A percentile compares a stretch with the other conserved stretches of the same genome.
phyloP scores from a whole-genome alignment of 2,113 vertebrate species.

The Amphiprion ocellaris region DNA sequence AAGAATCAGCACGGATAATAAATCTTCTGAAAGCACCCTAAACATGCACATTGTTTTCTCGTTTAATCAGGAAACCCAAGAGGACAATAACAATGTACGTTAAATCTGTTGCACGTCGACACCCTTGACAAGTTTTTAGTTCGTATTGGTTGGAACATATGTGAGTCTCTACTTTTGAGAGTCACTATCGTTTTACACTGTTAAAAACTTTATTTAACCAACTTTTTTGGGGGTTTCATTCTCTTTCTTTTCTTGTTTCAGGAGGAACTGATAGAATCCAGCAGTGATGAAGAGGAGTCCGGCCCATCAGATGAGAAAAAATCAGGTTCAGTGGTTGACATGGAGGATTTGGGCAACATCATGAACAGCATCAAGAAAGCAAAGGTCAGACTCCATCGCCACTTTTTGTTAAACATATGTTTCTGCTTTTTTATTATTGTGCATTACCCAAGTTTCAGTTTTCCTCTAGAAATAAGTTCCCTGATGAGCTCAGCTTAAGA shows the following conservation, averaged over 20 bases:
- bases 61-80: slow-evolving; percentile 11
- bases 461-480: too few relatives aligned
- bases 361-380: slow-evolving; percentile 86
- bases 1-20: neutral
- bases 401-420: neutral
- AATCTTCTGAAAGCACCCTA: slow-evolving; percentile 9
- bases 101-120: slow-evolving; percentile 32
- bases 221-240: too few relatives aligned
- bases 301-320: slow-evolving; percentile 62
- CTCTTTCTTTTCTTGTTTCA: slow-evolving; percentile 25
- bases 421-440: neutral
- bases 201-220: too few relatives aligned
- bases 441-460: too few relatives aligned
- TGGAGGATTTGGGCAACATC: slow-evolving; percentile 93
- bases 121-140: neutral
- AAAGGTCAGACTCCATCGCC: slow-evolving; percentile 83
- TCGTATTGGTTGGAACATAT: slow-evolving; percentile 7
- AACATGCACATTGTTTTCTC: slow-evolving; percentile 22
- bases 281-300: slow-evolving; percentile 89
- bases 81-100: slow-evolving; percentile 5
- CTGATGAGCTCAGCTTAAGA: too few relatives aligned
- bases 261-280: slow-evolving; percentile 88
- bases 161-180: neutral
- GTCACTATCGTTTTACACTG: neutral
- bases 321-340: slow-evolving; percentile 83